Percentiles rank a stretch among this genome's conserved stretches.
phyloP scores from a whole-genome alignment of 2,797 vertebrate species.

The Smutsia temminckii region DNA sequence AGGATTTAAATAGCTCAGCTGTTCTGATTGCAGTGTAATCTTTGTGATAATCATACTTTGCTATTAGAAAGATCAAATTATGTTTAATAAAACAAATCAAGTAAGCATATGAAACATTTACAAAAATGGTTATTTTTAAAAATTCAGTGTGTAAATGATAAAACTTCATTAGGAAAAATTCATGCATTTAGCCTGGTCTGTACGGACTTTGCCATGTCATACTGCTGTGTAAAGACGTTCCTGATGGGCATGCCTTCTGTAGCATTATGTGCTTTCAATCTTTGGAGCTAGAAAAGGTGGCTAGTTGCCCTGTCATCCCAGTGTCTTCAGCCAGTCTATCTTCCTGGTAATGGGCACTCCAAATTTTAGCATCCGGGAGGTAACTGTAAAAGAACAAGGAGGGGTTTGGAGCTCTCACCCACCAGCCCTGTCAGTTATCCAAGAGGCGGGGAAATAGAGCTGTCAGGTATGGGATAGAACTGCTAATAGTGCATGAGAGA shows the following conservation, averaged over 20 bases:
- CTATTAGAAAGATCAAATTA: slow-evolving; percentile 41
- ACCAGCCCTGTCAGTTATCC: not conserved
- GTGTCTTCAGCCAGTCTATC: not conserved
- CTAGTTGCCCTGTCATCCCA: not conserved
- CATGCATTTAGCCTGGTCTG: not conserved
- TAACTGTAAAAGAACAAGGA: not conserved
- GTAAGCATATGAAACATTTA: slow-evolving; percentile 29
- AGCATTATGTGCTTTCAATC: not conserved
- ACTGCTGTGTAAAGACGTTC: not conserved
- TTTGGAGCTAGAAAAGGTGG: not conserved
- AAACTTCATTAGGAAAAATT: slow-evolving; percentile 20
- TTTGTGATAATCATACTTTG: slow-evolving; percentile 47
- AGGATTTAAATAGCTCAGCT: not conserved
- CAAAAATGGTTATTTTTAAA: not conserved
- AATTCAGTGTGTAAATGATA: not conserved
- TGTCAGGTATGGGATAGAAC: not conserved
- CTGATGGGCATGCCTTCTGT: not conserved
- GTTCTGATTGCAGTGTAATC: slow-evolving; percentile 21
- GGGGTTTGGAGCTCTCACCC: not conserved
- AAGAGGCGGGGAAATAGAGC: not conserved
- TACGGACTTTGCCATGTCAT: not conserved
- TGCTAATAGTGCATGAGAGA: not conserved
- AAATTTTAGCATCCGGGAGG: not conserved
- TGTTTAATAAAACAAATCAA: slow-evolving; percentile 56
- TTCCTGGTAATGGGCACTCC: not conserved